Evolutionary conservation across 2,797 vertebrate genomes (phyloP).

Genomic region (Myotis daubentonii): DNA sequence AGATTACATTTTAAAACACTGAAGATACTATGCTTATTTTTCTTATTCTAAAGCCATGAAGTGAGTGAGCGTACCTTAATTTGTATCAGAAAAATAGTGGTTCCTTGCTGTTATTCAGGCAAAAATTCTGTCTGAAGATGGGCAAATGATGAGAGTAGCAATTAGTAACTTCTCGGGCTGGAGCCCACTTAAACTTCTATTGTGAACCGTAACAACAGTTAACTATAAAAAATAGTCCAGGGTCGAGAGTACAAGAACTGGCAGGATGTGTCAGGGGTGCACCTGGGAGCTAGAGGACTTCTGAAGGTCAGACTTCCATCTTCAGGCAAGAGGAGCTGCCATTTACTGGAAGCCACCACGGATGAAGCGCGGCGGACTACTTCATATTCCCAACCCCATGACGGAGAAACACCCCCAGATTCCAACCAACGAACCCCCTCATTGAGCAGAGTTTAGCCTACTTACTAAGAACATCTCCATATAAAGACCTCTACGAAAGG

Average conservation of each 20-base stretch:
- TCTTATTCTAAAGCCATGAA: constrained; percentile 33
- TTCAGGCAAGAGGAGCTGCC: background rate
- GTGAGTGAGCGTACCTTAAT: background rate
- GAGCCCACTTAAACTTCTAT: background rate
- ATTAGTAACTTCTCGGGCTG: background rate
- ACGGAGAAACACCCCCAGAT: background rate
- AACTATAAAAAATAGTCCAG: background rate
- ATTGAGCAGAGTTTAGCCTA: background rate
- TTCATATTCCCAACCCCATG: background rate
- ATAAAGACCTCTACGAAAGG: background rate
- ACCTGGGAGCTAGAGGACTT: background rate
- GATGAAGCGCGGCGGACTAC: background rate
- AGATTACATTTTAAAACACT: background rate
- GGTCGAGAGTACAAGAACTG: background rate
- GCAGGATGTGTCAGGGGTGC: background rate
- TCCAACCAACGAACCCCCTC: background rate
- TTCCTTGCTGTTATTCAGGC: background rate
- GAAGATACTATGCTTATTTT: background rate
- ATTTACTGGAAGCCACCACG: background rate
- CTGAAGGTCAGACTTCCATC: background rate
- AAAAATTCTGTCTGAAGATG: constrained; percentile 7
- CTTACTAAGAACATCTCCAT: background rate
- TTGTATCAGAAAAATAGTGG: background rate
- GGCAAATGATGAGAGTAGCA: background rate
- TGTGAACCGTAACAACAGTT: background rate